Evolutionary conservation across 1,140 invertebrate genomes (phyloP).

Genomic region (Bombus confusus): DNA sequence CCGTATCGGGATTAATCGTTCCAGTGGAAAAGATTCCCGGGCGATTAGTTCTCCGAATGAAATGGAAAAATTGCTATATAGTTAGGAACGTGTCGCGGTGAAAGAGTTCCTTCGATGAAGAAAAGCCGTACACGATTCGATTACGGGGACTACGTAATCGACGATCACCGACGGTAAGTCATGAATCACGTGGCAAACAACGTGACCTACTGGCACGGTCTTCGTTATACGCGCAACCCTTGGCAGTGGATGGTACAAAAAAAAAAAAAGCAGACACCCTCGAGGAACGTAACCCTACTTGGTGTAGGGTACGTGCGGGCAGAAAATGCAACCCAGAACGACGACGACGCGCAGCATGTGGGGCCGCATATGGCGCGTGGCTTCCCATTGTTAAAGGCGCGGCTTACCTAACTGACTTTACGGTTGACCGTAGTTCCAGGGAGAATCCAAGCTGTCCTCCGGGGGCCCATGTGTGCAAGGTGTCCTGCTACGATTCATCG

Average conservation of each 20-base stretch:
- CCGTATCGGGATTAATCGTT: background rate
- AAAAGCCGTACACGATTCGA: slow-evolving; percentile 25
- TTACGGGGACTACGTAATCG: slow-evolving; percentile 48
- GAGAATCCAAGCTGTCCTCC: slow-evolving; percentile 47
- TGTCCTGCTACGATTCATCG: slow-evolving; percentile 54
- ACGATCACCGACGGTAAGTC: slow-evolving; percentile 56
- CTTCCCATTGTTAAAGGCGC: slow-evolving; percentile 75
- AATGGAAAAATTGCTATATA: background rate
- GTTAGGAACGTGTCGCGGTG: too few relatives aligned
- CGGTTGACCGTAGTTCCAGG: slow-evolving; percentile 67
- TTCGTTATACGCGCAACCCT: slow-evolving; percentile 51
- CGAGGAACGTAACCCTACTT: slow-evolving; percentile 27
- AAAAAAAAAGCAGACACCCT: slow-evolving; percentile 27
- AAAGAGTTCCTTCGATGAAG: background rate
- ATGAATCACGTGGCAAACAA: slow-evolving; percentile 53
- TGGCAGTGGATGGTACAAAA: slow-evolving; percentile 31
- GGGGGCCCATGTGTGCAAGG: slow-evolving; percentile 59
- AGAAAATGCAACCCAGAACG: slow-evolving; percentile 50
- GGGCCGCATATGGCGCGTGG: slow-evolving; percentile 77
- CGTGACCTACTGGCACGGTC: slow-evolving; percentile 42
- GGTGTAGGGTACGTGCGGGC: slow-evolving; percentile 31
- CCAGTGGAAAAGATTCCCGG: background rate
- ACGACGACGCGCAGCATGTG: slow-evolving; percentile 71
- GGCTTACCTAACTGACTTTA: slow-evolving; percentile 76
- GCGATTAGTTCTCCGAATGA: background rate